A percentile compares a stretch with the other conserved stretches of the same genome.
Conservation (phyloP, 2,797 vertebrate genomes). For the Tapera naevia region DNA sequence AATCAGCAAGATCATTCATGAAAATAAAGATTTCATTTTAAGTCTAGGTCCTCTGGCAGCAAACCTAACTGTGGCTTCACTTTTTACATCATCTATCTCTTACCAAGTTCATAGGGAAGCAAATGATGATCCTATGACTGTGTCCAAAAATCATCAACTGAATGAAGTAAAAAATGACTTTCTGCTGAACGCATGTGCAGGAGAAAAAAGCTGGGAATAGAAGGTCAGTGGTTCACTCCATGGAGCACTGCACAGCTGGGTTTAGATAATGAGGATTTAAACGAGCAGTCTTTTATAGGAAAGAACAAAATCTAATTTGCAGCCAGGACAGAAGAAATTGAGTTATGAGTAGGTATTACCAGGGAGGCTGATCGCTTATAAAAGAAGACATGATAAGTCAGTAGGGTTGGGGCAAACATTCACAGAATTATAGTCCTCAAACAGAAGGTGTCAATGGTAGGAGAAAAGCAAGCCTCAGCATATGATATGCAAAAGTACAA, state of each 20-base stretch:
- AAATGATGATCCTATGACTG: background rate
- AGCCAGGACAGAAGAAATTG: background rate
- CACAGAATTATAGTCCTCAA: background rate
- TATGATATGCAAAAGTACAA: background rate
- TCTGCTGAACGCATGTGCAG: accelerated
- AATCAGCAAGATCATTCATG: background rate
- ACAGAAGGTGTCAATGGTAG: background rate
- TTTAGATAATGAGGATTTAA: background rate
- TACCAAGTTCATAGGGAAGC: background rate
- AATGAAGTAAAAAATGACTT: background rate
- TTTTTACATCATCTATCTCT: background rate
- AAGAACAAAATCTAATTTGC: background rate
- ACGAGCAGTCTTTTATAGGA: background rate
- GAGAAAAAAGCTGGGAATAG: background rate
- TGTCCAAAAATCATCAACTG: background rate
- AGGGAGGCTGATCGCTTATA: background rate
- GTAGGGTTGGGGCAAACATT: background rate
- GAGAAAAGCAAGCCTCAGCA: background rate
- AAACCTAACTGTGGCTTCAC: background rate
- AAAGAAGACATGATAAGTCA: background rate
- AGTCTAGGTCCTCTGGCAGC: background rate
- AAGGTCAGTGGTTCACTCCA: background rate
- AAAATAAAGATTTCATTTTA: background rate
- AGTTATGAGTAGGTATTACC: background rate
- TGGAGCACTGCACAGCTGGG: background rate